Percentiles rank a stretch among this genome's conserved stretches.
These are phyloP conservation scores for Prionailurus viverrinus DNA, from an alignment of 2,113 vertebrate species.

Conservation along the genomic window DNA sequence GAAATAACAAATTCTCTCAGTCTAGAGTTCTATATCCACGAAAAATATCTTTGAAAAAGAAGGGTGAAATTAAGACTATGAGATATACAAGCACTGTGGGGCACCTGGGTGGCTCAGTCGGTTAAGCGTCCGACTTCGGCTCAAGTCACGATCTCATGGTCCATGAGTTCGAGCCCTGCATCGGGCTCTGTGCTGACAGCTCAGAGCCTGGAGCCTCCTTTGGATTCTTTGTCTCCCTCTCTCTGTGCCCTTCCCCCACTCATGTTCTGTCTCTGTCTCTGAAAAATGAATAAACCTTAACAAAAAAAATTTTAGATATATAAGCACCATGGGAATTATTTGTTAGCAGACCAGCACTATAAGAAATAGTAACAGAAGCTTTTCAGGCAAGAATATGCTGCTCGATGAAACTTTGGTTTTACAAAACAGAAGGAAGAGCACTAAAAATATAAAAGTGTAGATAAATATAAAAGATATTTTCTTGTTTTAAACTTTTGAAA, in stretches of 20 bases:
- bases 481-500: conserved; percentile 22
- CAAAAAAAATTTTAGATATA: neutral
- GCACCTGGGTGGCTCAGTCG: too few species aligned
- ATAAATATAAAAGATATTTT: neutral
- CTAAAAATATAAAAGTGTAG: neutral
- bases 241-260: too few species aligned
- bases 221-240: too few species aligned
- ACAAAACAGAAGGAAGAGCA: neutral
- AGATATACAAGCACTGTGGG: neutral
- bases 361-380: neutral
- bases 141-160: too few species aligned
- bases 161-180: too few species aligned
- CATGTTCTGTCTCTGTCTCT: too few species aligned
- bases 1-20: neutral
- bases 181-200: too few species aligned
- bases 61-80: neutral
- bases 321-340: neutral
- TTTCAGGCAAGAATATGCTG: neutral
- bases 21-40: neutral
- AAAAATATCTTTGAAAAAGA: neutral
- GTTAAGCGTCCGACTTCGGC: too few species aligned
- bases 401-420: neutral
- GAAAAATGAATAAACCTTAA: too few species aligned
- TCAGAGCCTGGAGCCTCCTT: too few species aligned
- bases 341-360: neutral